Conservation (phyloP, 2,797 vertebrate genomes). For the Centropyge bicolor region DNA sequence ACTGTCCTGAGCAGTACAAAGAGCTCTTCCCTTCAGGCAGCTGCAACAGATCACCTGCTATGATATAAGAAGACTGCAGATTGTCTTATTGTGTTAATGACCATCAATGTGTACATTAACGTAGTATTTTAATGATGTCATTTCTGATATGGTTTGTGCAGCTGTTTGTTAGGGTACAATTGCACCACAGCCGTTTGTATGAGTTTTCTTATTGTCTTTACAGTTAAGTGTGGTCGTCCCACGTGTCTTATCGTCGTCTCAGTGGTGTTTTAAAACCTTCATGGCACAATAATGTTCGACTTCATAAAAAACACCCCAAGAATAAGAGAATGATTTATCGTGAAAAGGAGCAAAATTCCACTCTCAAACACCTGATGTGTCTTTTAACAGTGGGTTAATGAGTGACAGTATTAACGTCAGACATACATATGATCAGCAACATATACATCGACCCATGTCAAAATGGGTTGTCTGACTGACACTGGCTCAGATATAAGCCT, state of each 20-base stretch:
- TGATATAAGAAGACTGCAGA: neutral
- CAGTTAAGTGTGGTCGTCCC: neutral
- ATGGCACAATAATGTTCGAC: neutral
- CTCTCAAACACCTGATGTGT: neutral
- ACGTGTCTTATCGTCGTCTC: neutral
- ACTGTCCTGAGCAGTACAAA: constrained; percentile 45
- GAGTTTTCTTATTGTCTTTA: neutral
- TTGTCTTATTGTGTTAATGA: neutral
- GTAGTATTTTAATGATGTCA: neutral
- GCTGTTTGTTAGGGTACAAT: neutral
- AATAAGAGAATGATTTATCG: neutral
- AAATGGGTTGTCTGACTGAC: constrained; percentile 50
- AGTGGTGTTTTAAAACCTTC: neutral
- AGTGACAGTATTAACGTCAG: neutral
- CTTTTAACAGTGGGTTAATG: neutral
- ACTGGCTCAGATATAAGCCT: constrained; percentile 79
- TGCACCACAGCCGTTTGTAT: too few species aligned
- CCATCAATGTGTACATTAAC: neutral
- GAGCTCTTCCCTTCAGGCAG: constrained; percentile 22
- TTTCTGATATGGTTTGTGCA: neutral
- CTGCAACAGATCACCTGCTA: neutral
- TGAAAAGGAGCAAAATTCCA: neutral
- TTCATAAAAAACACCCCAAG: neutral
- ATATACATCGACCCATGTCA: constrained; percentile 7
- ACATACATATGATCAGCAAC: constrained; percentile 13